Base-by-base conservation (phyloP, 2,797 vertebrate genomes). In the Tangara arthus region DNA sequence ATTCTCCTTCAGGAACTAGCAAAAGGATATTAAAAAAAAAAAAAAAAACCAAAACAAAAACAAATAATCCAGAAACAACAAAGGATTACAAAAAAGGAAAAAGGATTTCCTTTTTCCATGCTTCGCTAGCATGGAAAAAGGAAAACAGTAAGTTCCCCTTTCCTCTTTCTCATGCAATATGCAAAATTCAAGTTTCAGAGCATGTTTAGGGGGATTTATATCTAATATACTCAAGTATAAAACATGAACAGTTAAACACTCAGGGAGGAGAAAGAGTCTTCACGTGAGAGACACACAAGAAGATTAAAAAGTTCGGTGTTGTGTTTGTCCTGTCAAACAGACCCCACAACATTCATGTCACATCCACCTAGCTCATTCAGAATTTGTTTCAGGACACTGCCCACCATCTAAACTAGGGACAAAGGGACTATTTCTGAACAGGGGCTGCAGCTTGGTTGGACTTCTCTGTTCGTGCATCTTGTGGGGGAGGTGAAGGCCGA, bases 1-100 rank as follows among this genome's bases (percentile, higher is more conserved):
- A 60, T 28, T 49, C 8, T 57, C 27, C 44, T 60, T 87, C 17
- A 39, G 7, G 7, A 87, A 53, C 15, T 30, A 66, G 53, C 30
- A 86, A 28, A 18, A 65, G 4, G 19, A 14, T 56, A 68, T 32
- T 65, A 14, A 1, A 7, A 80, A 57, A 82, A 61, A 47, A 27
- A 3, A 0, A 0, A 7, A 41, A 41, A 41, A 8, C 17, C 17
- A 15, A 41, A 41, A 41, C 17, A 28, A 17, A 10, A 57, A 0
- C 2, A 52, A 28, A 83, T 13, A 41, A 76, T 59, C 9, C 8
- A 32, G 32, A 83, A 82, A n/a, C n/a, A 47, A 73, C 14, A 68
- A 52, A 82, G 19, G 9, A 23, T 59, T 3, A 0, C 26, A 93
- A 85, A 87, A 82, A n/a, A n/a, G n/a, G n/a, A n/a, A n/a, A n/a